Percentiles rank a stretch among this genome's conserved stretches.
These are phyloP conservation scores for Parotia lawesii DNA, from an alignment of 2,113 vertebrate genomes.

Conservation along the genomic window DNA sequence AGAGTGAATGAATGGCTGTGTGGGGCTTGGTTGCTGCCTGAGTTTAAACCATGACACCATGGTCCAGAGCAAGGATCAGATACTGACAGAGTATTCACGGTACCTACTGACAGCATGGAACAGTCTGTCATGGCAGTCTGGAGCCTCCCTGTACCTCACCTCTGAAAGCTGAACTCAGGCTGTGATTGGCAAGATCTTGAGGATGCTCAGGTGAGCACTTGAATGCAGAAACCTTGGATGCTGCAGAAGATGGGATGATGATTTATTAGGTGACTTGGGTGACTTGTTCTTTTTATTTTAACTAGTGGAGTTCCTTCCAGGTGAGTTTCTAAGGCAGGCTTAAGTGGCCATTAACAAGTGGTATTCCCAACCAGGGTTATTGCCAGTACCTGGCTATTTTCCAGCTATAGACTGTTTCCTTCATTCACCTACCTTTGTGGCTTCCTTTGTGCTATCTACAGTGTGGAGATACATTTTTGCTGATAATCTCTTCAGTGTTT, in stretches of 20 bases:
- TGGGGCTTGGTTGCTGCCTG: neutral
- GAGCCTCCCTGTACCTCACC: neutral
- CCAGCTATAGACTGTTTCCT: neutral
- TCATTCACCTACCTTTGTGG: neutral
- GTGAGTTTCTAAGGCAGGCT: neutral
- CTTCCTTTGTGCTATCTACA: neutral
- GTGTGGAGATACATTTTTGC: neutral
- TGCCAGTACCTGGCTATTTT: neutral
- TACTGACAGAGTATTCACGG: neutral
- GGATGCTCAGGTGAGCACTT: neutral
- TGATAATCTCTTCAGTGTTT: neutral
- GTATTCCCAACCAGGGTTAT: neutral
- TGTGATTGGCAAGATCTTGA: neutral
- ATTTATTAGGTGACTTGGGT: neutral
- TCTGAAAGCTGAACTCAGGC: neutral
- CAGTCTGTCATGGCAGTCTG: neutral
- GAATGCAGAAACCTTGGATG: neutral
- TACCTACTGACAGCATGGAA: neutral
- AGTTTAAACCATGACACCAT: neutral
- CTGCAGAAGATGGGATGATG: neutral
- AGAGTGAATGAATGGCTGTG: neutral
- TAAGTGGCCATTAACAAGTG: neutral
- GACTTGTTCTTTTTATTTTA: neutral
- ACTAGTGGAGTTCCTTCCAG: neutral
- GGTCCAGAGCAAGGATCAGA: neutral